phyloP scores from a whole-genome alignment of 2,797 vertebrate genomes.

The Ciconia nigra region DNA sequence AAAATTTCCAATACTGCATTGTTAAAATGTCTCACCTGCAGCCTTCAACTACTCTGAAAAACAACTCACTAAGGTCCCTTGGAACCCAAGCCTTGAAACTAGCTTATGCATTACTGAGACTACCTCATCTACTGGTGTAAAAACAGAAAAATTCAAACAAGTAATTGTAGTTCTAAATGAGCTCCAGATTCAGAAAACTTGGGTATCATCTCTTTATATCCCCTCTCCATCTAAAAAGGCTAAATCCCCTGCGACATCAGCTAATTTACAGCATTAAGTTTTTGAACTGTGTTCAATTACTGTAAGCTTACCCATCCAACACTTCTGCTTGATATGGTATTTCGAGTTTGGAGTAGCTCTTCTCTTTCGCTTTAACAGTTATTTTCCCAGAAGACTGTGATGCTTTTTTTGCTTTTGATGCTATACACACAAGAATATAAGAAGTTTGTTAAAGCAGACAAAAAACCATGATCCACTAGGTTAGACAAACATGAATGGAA shows the following conservation, averaged over 20 bases:
- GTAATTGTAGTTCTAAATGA: neutral
- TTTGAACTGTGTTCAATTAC: neutral
- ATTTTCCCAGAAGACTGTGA: slow-evolving; percentile 97
- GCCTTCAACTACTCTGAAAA: neutral
- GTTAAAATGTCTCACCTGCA: neutral
- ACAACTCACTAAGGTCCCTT: neutral
- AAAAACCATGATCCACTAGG: neutral
- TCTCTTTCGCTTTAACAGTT: slow-evolving; percentile 98
- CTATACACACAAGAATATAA: slow-evolving; percentile 71
- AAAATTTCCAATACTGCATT: neutral
- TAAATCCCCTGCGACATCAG: neutral
- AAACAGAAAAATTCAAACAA: neutral
- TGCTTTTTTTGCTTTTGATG: slow-evolving; percentile 92
- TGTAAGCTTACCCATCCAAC: slow-evolving; percentile 90
- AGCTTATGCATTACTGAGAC: neutral
- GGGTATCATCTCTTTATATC: neutral
- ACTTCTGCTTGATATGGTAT: slow-evolving; percentile 98
- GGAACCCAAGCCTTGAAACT: neutral
- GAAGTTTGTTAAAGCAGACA: neutral
- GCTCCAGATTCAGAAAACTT: neutral
- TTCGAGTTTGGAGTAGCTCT: slow-evolving; percentile 98
- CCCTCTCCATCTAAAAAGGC: neutral
- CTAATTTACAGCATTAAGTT: neutral
- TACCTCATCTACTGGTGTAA: neutral
- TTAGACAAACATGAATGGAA: neutral